These are phyloP conservation scores for Chaetodon trifasciatus DNA, from an alignment of 2,797 vertebrate genomes.

Conservation along the genomic window DNA sequence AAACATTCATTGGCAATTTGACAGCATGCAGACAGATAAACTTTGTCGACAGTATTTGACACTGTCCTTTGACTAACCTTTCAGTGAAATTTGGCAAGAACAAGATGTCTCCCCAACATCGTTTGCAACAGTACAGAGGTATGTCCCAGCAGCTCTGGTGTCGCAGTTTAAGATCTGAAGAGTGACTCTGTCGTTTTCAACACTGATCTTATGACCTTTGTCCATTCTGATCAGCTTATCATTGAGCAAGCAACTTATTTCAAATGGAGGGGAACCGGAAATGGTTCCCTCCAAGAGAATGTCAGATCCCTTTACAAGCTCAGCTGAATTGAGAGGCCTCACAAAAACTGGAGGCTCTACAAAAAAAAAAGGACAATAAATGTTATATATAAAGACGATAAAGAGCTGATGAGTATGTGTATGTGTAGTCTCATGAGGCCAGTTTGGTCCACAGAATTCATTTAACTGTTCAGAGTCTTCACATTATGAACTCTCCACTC, in stretches of 20 bases:
- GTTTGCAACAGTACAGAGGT: constrained; percentile 90
- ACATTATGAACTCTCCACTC: neutral
- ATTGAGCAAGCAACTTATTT: constrained; percentile 90
- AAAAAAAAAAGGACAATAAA: constrained; percentile 59
- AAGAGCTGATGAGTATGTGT: neutral
- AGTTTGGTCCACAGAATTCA: constrained; percentile 52
- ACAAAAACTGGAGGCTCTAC: constrained; percentile 93
- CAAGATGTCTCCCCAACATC: constrained; percentile 92
- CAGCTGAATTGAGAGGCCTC: constrained; percentile 90
- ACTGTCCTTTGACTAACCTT: constrained; percentile 89
- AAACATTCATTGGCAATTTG: neutral
- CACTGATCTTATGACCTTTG: constrained; percentile 89
- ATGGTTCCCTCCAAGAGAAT: constrained; percentile 90
- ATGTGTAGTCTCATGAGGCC: neutral
- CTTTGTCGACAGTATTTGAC: neutral
- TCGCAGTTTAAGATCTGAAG: constrained; percentile 92
- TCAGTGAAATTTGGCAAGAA: constrained; percentile 88
- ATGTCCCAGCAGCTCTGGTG: constrained; percentile 88
- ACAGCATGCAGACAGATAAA: constrained; percentile 21
- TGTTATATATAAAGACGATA: constrained; percentile 13
- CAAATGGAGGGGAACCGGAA: constrained; percentile 92
- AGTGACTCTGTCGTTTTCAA: constrained; percentile 86
- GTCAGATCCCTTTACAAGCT: constrained; percentile 91
- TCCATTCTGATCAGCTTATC: constrained; percentile 86
- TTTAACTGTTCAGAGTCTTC: neutral